Conservation (phyloP, 2,797 vertebrate genomes). For the Erethizon dorsatum region DNA sequence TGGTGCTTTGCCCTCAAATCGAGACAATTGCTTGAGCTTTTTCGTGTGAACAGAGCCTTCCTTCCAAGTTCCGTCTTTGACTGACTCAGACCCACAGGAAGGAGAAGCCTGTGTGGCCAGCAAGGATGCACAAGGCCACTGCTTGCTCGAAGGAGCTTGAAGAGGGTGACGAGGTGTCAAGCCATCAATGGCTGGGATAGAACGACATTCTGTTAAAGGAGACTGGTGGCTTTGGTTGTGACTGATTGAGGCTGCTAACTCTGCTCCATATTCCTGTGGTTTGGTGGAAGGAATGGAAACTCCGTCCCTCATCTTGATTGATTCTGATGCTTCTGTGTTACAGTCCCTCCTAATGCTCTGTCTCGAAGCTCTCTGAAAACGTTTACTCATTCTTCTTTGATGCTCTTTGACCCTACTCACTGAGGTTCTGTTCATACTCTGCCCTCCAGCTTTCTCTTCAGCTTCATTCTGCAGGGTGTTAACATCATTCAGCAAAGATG, state of each 20-base stretch:
- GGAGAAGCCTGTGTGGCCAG: conserved; percentile 36
- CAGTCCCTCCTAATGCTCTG: conserved; percentile 82
- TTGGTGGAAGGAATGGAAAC: conserved; percentile 50
- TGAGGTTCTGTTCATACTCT: neutral
- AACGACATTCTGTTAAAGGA: conserved; percentile 83
- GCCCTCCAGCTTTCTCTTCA: neutral
- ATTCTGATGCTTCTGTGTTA: neutral
- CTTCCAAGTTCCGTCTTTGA: conserved; percentile 67
- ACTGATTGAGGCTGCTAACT: conserved; percentile 65
- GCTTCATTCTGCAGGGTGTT: conserved; percentile 70
- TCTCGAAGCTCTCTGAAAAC: conserved; percentile 90
- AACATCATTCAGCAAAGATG: conserved; percentile 87
- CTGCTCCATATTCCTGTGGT: neutral
- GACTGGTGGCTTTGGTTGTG: conserved; percentile 55
- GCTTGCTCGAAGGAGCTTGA: neutral
- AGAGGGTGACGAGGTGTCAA: neutral
- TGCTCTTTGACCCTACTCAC: conserved; percentile 77
- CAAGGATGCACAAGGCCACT: neutral
- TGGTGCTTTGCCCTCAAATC: conserved; percentile 72
- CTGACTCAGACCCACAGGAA: conserved; percentile 38
- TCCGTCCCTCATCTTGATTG: neutral
- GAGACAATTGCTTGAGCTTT: conserved; percentile 78
- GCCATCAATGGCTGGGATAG: neutral
- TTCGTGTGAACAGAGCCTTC: conserved; percentile 49
- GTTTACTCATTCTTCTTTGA: conserved; percentile 85